Base-by-base conservation (phyloP, 2,888 invertebrate genomes). In the Rhorus exstirpatorius region DNA sequence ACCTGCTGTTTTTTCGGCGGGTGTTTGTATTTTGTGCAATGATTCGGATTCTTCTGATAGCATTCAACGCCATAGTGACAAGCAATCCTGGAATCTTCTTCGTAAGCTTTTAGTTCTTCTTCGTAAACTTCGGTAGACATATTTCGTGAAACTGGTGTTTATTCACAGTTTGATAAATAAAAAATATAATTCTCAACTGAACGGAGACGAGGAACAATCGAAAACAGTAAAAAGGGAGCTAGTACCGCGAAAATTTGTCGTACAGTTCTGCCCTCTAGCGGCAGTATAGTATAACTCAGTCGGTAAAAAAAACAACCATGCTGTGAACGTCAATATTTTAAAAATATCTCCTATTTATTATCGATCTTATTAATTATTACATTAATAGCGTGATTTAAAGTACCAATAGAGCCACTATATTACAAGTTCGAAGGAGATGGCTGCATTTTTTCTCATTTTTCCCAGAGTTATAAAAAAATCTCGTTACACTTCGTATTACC, bases 51-150 rank as follows among this genome's bases (percentile, higher is more conserved):
- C 90, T 95, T 96, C 90, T 97, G 97, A 92, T 97, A 98, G 92
- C 98, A 98, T 86, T 96, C 95, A 3, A 90, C 91, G 68, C 97
- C 97, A 91, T 97, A 98, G 93, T 96, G 96, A 92, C 98, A 98
- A 58, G 95, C 92, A 51, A 92, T 93, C 91, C 96, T 94, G 0
- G 92, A 79, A 83, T 93, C 93, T 41, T 92, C 86, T 63, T 89
- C 81, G 53, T 89, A 89, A 24, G 76, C 75, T 71, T 81, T 79
- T 3, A 83, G 60, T 60, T 60, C 17, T 68, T 85, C 70, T 46
- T 84, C 83, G 2, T 78, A 68, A 74, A 19, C 14, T 44, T 85
- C 75, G 0, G 17, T 38, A 58, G 79, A 41, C 84, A 82, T 82
- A 49, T 4, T 71, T 46, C 7, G 24, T 24, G 3, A 14, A 65